These are phyloP conservation scores for Mugil cephalus DNA, from an alignment of 2,113 vertebrate species.

Conservation along the genomic window DNA sequence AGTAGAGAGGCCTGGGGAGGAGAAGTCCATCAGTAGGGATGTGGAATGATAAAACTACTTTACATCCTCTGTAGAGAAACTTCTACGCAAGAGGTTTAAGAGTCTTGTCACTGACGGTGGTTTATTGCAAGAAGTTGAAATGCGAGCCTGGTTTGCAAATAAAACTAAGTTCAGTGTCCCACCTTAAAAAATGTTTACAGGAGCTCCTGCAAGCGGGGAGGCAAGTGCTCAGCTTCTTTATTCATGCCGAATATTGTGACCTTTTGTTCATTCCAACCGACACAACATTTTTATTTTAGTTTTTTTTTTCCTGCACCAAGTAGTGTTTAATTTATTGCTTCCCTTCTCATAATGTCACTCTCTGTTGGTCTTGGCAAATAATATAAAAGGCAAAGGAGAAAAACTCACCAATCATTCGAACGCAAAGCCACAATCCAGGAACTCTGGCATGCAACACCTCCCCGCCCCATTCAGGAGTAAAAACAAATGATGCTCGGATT, in stretches of 20 bases:
- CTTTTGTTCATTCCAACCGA: slow-evolving; percentile 34
- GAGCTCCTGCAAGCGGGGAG: slow-evolving; percentile 21
- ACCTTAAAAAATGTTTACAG: slow-evolving; percentile 34
- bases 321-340: slow-evolving; percentile 34
- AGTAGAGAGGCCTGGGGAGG: background rate
- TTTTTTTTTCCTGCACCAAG: background rate
- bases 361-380: slow-evolving; percentile 19
- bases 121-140: slow-evolving; percentile 2
- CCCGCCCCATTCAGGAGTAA: no score
- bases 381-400: background rate
- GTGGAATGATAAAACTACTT: slow-evolving; percentile 9
- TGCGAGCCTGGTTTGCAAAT: background rate
- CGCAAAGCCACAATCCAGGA: slow-evolving; percentile 1
- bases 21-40: slow-evolving; percentile 8
- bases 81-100: background rate
- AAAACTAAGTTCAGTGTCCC: background rate
- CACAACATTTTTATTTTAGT: background rate
- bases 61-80: background rate
- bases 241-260: slow-evolving; percentile 24
- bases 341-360: slow-evolving; percentile 17
- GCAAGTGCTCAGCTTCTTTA: slow-evolving; percentile 3
- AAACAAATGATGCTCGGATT: no score
- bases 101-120: background rate
- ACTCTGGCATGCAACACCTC: no score
- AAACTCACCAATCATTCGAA: slow-evolving; percentile 33